phyloP scores from a whole-genome alignment of 2,113 vertebrate genomes.

The Lonchura striata region DNA sequence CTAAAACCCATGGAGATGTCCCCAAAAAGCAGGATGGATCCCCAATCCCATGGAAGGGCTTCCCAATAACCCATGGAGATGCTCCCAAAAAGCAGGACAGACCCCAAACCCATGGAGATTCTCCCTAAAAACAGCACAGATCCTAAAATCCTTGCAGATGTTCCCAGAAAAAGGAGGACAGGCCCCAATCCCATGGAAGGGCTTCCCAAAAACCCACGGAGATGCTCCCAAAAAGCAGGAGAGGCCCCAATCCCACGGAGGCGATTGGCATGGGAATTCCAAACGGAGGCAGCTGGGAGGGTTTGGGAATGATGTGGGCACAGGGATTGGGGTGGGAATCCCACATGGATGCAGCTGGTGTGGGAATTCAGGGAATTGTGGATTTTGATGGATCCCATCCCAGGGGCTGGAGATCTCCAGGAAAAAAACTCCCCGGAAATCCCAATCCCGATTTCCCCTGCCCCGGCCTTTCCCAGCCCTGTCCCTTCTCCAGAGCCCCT shows the following conservation, averaged over 20 bases:
- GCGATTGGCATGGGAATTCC: not conserved
- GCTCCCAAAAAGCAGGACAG: no score
- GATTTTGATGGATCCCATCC: not conserved
- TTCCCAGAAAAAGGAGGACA: no score
- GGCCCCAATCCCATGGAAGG: no score
- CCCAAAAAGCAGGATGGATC: no score
- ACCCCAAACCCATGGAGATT: no score
- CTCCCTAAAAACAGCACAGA: no score
- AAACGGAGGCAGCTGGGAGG: not conserved
- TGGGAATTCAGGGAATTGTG: not conserved
- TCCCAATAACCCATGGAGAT: no score
- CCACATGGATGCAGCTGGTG: not conserved
- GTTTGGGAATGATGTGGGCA: not conserved
- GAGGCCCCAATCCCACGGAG: no score
- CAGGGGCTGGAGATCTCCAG: not conserved
- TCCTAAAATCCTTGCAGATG: no score
- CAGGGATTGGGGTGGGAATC: not conserved
- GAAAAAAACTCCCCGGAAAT: not conserved
- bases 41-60: no score
- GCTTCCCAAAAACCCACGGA: not conserved
- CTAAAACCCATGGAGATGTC: no score
- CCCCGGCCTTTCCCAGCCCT: accelerated
- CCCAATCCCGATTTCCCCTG: accelerated
- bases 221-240: not conserved
- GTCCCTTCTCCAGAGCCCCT: not conserved